These are phyloP conservation scores for Drosophila orena DNA, from an alignment of 1,140 invertebrate species.

Conservation along the genomic window DNA sequence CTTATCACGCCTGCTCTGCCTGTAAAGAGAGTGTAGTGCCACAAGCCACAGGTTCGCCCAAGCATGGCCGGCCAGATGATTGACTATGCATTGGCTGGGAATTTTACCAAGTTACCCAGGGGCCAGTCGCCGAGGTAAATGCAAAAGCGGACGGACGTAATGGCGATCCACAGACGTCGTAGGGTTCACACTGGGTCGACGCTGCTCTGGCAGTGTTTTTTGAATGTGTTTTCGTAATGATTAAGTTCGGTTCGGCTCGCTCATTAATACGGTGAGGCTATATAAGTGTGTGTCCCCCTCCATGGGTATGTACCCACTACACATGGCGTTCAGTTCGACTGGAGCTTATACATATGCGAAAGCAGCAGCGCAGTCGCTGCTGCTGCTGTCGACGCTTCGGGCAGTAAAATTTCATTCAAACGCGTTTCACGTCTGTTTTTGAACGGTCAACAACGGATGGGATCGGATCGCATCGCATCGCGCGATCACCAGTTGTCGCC, in stretches of 20 bases:
- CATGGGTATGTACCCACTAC: conserved; percentile 4
- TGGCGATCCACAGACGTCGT: conserved; percentile 19
- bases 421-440: conserved; percentile 76
- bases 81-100: conserved; percentile 34
- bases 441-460: conserved; percentile 66
- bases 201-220: conserved; percentile 63
- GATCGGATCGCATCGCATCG: conserved; percentile 58
- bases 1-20: conserved; percentile 32
- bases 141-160: conserved; percentile 37
- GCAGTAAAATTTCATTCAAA: conserved; percentile 81
- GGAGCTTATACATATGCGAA: conserved; percentile 66
- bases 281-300: conserved; percentile 5
- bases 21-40: conserved; percentile 17
- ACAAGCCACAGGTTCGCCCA: conserved; percentile 13
- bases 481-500: conserved; percentile 37
- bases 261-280: conserved; percentile 53
- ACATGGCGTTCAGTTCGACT: conserved; percentile 7
- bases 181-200: conserved; percentile 55
- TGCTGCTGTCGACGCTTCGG: conserved; percentile 48
- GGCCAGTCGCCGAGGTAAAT: conserved; percentile 11
- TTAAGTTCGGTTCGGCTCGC: conserved; percentile 59
- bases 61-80: conserved; percentile 11
- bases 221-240: conserved; percentile 72
- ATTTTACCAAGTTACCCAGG: conserved; percentile 26
- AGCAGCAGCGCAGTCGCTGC: conserved; percentile 47